A percentile compares a stretch with the other conserved stretches of the same genome.
These are phyloP conservation scores for Hylyphantes graminicola DNA, from an alignment of 1,140 invertebrate species.

Conservation along the genomic window DNA sequence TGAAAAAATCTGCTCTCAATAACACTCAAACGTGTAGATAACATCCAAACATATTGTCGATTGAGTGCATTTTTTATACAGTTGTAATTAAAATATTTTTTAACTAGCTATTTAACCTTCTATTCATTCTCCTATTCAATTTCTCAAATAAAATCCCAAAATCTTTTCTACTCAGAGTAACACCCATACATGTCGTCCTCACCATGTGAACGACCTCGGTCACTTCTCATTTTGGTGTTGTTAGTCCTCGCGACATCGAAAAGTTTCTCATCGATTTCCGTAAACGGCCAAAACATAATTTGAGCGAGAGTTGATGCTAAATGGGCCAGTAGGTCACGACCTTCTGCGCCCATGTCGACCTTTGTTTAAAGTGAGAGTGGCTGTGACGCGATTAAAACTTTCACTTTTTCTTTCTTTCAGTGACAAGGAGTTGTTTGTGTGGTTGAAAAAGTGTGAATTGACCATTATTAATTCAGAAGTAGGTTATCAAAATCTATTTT, in stretches of 20 bases:
- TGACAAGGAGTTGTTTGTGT: background rate
- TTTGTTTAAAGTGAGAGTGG: background rate
- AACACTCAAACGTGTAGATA: too few species aligned
- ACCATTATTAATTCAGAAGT: too few species aligned
- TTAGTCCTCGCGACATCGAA: background rate
- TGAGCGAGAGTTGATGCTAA: background rate
- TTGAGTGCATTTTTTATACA: too few species aligned
- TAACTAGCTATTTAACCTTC: too few species aligned
- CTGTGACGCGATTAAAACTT: constrained; percentile 4
- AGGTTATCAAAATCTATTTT: too few species aligned
- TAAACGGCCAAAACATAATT: constrained; percentile 20
- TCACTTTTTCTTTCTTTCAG: background rate
- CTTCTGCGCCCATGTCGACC: background rate
- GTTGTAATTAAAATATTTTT: too few species aligned
- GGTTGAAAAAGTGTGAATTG: background rate
- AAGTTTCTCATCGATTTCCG: constrained; percentile 5
- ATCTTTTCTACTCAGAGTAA: too few species aligned
- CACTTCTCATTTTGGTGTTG: constrained; percentile 30
- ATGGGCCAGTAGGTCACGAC: constrained; percentile 30
- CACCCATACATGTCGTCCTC: too few species aligned
- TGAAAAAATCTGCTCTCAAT: too few species aligned
- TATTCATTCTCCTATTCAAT: too few species aligned
- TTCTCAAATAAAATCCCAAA: too few species aligned
- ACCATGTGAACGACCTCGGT: constrained; percentile 20
- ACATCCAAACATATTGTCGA: too few species aligned